Evolutionary conservation across 2,113 vertebrate genomes (phyloP).

Genomic region (Bolborhynchus lineola): DNA sequence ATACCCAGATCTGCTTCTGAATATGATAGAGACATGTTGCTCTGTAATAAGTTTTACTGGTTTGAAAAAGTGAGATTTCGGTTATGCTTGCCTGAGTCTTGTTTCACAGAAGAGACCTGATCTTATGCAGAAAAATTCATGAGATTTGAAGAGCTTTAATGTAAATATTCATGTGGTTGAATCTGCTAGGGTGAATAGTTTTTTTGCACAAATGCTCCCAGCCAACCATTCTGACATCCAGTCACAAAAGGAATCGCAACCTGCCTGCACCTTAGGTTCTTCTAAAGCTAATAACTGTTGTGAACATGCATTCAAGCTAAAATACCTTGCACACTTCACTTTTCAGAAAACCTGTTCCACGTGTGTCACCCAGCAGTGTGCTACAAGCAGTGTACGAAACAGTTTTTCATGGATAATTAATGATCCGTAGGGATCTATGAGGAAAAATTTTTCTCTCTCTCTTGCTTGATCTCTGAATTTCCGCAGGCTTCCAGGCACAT

Average conservation of each 20-base stretch:
- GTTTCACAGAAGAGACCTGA: not conserved
- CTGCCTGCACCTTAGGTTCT: not conserved
- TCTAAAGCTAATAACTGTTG: not conserved
- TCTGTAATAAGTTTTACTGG: not conserved
- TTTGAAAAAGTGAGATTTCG: not conserved
- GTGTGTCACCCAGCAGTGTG: not conserved
- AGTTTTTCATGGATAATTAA: not conserved
- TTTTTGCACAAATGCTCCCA: not conserved
- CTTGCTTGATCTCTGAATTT: constrained; percentile 22
- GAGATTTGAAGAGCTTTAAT: not conserved
- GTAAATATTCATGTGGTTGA: not conserved
- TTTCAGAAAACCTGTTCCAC: not conserved
- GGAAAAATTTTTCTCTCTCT: not conserved
- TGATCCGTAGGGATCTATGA: not conserved
- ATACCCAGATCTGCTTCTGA: constrained; percentile 20
- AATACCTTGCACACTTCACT: not conserved
- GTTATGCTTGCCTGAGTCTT: not conserved
- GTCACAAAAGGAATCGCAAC: not conserved
- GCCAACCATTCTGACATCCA: not conserved
- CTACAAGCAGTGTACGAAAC: not conserved
- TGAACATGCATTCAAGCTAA: not conserved
- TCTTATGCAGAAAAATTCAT: not conserved
- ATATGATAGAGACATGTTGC: not conserved
- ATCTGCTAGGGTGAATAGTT: not conserved
- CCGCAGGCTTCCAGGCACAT: not conserved